Base-by-base conservation (phyloP, 2,888 invertebrate species). In the Drosophila fulvimacula region DNA sequence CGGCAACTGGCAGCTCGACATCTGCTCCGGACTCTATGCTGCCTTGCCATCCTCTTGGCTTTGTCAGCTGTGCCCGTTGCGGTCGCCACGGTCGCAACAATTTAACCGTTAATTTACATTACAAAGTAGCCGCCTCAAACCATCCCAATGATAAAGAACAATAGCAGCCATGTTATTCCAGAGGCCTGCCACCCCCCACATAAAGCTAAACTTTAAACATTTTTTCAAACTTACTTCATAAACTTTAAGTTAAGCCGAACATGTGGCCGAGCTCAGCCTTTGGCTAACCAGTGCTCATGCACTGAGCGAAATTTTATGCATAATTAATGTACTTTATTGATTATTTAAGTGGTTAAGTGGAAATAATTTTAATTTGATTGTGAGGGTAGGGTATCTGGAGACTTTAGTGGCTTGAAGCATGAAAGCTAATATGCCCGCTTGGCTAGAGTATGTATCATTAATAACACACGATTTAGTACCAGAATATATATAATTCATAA, bases 101-200 rank as follows among this genome's bases (percentile, higher is more conserved):
- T 69, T 85, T 76, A 78, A 70, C 64, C 72, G 79, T 88, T 86
- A 88, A 89, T 89, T 86, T 89, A 71, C 90, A 89, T 86, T 74
- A 72, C 79, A 89, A 88, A 83, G 83, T 86, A 86, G 71, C 86
- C 38, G 71, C 17, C 38, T 39, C 66, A 64, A 13, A 11, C 48
- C 58, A 48, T 64, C 27, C 7, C 49, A 42, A 13, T 1, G 21
- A 24, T 48, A 44, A 0, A 5, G 27, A 30, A 30, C 27, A 30
- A 30, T 30, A 30, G 27, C 27, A 30, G 27, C 6, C 7, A 58
- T 39, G 41, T 38, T 46, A 34, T 57, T 55, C 30, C 42, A 56
- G 42, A 6, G 17, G 11, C 34, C 24, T 17, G 7, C 27, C n/a
- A n/a, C 15, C 39, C n/a, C 38, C 7, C 15, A 15, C 7, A 9